Evolutionary conservation across 2,888 invertebrate species (phyloP).

Genomic region (Drosophila flavopinicola): DNA sequence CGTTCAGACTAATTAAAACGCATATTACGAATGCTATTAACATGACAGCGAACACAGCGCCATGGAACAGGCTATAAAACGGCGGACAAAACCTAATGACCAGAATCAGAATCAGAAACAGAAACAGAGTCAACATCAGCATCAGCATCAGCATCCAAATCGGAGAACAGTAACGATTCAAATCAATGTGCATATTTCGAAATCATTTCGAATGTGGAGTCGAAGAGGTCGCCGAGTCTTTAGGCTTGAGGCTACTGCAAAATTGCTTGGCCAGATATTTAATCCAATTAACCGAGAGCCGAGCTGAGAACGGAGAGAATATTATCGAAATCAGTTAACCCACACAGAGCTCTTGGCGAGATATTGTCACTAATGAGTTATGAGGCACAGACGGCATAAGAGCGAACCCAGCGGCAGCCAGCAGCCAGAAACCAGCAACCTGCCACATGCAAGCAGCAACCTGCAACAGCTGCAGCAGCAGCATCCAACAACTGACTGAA

Average conservation of each 20-base stretch:
- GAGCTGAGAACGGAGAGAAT: constrained; percentile 39
- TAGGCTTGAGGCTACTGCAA: constrained; percentile 60
- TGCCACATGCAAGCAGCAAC: constrained; percentile 21
- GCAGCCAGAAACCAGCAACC: constrained; percentile 16
- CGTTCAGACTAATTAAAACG: constrained; percentile 74
- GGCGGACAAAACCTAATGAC: constrained; percentile 35
- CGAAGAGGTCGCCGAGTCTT: constrained; percentile 30
- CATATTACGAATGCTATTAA: constrained; percentile 80
- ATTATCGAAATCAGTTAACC: constrained; percentile 78
- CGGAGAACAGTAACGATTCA: constrained; percentile 63
- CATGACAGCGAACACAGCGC: constrained; percentile 79
- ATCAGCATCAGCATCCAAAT: constrained; percentile 17
- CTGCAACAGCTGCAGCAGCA: constrained; percentile 43
- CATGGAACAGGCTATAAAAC: constrained; percentile 68
- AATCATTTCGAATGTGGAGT: constrained; percentile 46
- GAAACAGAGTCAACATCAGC: constrained; percentile 2
- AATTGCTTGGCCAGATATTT: constrained; percentile 70
- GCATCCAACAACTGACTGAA: constrained; percentile 46
- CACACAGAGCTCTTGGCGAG: constrained; percentile 64
- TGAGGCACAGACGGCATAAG: constrained; percentile 77
- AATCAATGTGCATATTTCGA: constrained; percentile 78
- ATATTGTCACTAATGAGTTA: constrained; percentile 81
- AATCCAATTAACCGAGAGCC: constrained; percentile 73
- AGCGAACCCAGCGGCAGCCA: constrained; percentile 54
- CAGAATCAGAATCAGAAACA: constrained; percentile 30